Percentiles rank a stretch among this genome's conserved stretches.
Conservation (phyloP, 2,888 invertebrate genomes). For the Electrophaes corylata region DNA sequence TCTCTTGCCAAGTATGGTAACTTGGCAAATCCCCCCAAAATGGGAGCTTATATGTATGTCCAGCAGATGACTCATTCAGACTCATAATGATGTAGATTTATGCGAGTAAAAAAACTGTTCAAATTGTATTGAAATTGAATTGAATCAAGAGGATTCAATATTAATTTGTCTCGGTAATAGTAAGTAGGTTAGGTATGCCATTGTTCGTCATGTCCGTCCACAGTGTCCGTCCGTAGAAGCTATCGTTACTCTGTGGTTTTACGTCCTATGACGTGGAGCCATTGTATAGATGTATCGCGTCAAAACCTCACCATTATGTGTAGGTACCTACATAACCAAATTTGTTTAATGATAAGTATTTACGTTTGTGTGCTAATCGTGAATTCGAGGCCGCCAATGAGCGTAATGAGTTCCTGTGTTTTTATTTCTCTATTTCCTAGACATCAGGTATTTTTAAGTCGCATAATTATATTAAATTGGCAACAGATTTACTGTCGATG, state of each 20-base stretch:
- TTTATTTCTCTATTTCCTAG: background rate
- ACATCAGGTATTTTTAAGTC: background rate
- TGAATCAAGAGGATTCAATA: background rate
- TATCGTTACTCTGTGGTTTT: conserved; percentile 10
- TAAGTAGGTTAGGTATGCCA: conserved; percentile 1
- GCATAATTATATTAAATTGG: background rate
- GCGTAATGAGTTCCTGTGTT: background rate
- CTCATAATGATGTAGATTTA: background rate
- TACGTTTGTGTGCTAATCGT: conserved; percentile 20
- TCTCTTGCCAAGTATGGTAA: too few species aligned
- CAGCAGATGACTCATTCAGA: too few species aligned
- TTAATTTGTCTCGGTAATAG: background rate
- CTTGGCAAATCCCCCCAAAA: too few species aligned
- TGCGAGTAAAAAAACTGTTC: too few species aligned
- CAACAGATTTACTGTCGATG: background rate
- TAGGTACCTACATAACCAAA: conserved; percentile 40
- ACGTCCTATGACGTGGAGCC: conserved; percentile 54
- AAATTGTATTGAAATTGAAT: too few species aligned
- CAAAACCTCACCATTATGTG: conserved; percentile 52
- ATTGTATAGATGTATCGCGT: conserved; percentile 48
- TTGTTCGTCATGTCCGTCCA: conserved; percentile 2
- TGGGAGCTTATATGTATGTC: too few species aligned
- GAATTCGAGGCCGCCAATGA: conserved; percentile 14
- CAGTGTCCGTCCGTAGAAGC: background rate
- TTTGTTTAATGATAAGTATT: conserved; percentile 38